phyloP scores from a whole-genome alignment of 2,888 invertebrate species.

The Actias luna region DNA sequence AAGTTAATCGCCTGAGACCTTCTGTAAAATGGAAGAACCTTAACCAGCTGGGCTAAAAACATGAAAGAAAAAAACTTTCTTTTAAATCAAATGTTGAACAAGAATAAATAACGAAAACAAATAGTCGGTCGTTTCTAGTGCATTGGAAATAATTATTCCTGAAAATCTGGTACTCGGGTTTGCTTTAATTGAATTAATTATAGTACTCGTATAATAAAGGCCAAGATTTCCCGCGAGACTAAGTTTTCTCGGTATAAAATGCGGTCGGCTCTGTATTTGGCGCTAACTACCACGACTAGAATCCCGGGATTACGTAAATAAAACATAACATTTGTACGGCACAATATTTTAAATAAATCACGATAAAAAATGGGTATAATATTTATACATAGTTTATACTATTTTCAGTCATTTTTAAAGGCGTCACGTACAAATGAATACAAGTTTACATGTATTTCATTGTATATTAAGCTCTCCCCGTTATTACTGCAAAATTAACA shows the following conservation, averaged over 20 bases:
- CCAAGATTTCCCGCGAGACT: slow-evolving; percentile 35
- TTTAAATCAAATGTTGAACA: neutral
- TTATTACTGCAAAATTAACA: too few relatives aligned
- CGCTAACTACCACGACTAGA: neutral
- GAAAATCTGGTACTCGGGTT: slow-evolving; percentile 28
- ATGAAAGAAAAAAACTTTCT: too few relatives aligned
- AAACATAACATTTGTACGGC: neutral
- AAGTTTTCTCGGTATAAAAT: slow-evolving; percentile 28
- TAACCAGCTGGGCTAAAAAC: too few relatives aligned
- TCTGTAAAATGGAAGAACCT: too few relatives aligned
- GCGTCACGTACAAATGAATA: too few relatives aligned
- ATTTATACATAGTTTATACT: neutral
- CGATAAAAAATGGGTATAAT: neutral
- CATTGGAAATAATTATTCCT: slow-evolving; percentile 16
- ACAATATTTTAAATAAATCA: neutral
- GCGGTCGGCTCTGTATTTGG: slow-evolving; percentile 19
- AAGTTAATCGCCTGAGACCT: too few relatives aligned
- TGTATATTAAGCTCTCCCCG: too few relatives aligned
- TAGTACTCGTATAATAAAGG: slow-evolving; percentile 25
- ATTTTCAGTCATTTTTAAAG: too few relatives aligned
- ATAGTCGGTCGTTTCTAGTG: neutral
- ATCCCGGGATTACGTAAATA: slow-evolving; percentile 12
- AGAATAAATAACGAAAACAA: neutral
- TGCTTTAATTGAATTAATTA: slow-evolving; percentile 42
- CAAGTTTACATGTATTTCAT: too few relatives aligned